Conservation (phyloP, 1,140 invertebrate species). For the Phocides pigmalion region DNA sequence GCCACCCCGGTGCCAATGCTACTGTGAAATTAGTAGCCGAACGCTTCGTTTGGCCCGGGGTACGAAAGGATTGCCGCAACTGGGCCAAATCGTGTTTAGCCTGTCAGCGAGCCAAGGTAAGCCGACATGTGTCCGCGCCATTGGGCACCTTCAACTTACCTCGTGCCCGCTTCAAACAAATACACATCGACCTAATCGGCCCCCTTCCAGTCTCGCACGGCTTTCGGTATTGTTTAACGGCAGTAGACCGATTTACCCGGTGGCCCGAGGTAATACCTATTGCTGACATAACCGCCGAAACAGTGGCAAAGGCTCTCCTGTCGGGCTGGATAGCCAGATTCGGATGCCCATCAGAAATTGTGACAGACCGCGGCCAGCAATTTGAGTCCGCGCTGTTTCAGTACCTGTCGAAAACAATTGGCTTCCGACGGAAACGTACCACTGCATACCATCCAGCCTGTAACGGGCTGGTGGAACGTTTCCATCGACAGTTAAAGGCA, state of each 20-base stretch:
- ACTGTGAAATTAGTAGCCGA: slow-evolving; percentile 25
- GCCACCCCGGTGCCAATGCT: no score
- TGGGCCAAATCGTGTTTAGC: slow-evolving; percentile 27
- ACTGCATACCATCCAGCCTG: slow-evolving; percentile 4
- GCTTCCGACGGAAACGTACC: slow-evolving; percentile 7
- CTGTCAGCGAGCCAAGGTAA: slow-evolving; percentile 35
- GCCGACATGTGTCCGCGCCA: slow-evolving; percentile 27
- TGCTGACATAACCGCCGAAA: slow-evolving; percentile 22
- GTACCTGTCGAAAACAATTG: slow-evolving; percentile 5
- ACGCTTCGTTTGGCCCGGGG: slow-evolving; percentile 34
- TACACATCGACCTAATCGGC: slow-evolving; percentile 37
- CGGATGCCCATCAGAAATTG: slow-evolving; percentile 9
- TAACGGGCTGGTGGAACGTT: slow-evolving; percentile 28
- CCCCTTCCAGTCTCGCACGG: slow-evolving; percentile 27
- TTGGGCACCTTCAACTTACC: slow-evolving; percentile 30
- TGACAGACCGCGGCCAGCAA: slow-evolving; percentile 1
- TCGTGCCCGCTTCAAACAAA: slow-evolving; percentile 16
- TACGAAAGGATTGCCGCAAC: slow-evolving; percentile 30
- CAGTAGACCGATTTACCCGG: slow-evolving; percentile 33
- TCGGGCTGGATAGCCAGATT: slow-evolving; percentile 21
- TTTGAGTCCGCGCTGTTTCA: slow-evolving; percentile 24
- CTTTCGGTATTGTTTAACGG: slow-evolving; percentile 34
- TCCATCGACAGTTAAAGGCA: slow-evolving; percentile 29
- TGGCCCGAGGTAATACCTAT: slow-evolving; percentile 1
- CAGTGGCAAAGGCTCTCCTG: slow-evolving; percentile 10